Evolutionary conservation across 2,888 invertebrate genomes (phyloP), one percentile per base, ranked within the genome.

Genomic region (Erannis defoliaria): DNA sequence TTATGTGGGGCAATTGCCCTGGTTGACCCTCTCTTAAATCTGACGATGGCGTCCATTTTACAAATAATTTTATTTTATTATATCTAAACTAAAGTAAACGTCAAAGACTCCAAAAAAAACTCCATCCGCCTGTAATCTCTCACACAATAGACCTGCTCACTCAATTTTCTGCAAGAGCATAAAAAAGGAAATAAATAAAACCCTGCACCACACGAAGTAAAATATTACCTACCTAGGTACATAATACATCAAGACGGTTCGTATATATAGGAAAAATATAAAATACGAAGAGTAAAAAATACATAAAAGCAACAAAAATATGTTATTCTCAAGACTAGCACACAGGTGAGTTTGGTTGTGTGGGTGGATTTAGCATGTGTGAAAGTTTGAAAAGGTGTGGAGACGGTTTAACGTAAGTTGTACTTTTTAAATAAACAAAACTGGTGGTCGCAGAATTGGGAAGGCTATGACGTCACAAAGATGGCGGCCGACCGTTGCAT

Each of bases 231-330:
- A 50, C 21, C 51, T 49, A 35, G 16, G n/a, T 40, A 55, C 74
- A 77, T 75, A 62, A 79, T 76, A 78, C 76, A 76, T 71, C 68
- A 74, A 73, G 71, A 72, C 73, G 62, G 64, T 67, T 64, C 73
- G 75, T 77, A 76, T 80, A 84, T 82, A 88, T 85, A 88, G 82
- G 86, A 86, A 89, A 91, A 90, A 91, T 90, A 92, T 93, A 91
- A 92, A 91, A 91, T 90, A 90, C 84, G 67, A 78, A 45, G 78
- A 84, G 73, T 77, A 91, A 92, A 89, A 91, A 88, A 90, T 89
- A 90, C 88, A 92, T 90, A 89, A 86, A 85, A 88, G 89, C 90
- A 92, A 93, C 91, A 92, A 93, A 92, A 93, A 91, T 91, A 91
- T 90, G 89, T 90, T 89, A 91, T 92, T 93, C 90, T 88, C 84